These are phyloP conservation scores for Sphenodon punctatus DNA, from an alignment of 2,797 vertebrate species.

Conservation along the genomic window DNA sequence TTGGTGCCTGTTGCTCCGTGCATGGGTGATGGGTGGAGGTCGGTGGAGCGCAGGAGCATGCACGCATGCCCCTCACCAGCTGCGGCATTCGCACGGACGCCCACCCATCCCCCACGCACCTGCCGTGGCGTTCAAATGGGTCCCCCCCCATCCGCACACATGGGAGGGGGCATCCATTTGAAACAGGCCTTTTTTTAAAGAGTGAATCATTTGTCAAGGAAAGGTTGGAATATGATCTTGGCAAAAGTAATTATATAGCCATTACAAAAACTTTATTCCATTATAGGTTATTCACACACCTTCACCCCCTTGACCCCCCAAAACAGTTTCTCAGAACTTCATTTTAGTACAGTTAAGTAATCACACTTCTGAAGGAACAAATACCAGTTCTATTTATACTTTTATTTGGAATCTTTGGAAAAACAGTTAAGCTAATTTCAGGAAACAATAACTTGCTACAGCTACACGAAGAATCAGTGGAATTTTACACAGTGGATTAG, in stretches of 20 bases:
- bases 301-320: not conserved
- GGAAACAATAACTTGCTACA: not conserved
- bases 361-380: not conserved
- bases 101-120: no score
- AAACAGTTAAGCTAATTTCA: slow-evolving; percentile 3
- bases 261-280: slow-evolving; percentile 27
- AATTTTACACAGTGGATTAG: not conserved
- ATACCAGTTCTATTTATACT: not conserved
- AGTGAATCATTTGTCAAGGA: not conserved
- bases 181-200: not conserved
- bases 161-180: no score
- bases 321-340: no score
- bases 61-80: no score
- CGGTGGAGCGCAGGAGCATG: no score
- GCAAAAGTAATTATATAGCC: slow-evolving; percentile 48
- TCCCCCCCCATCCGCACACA: no score
- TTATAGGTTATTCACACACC: not conserved
- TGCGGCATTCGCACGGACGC: no score
- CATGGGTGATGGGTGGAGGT: no score
- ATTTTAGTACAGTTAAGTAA: not conserved
- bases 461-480: not conserved
- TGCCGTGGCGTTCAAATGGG: no score
- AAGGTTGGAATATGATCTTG: not conserved
- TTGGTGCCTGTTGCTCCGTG: no score
- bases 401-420: slow-evolving; percentile 26